Conservation (phyloP, 1,140 invertebrate genomes). For the Laodelphax striatellus region DNA sequence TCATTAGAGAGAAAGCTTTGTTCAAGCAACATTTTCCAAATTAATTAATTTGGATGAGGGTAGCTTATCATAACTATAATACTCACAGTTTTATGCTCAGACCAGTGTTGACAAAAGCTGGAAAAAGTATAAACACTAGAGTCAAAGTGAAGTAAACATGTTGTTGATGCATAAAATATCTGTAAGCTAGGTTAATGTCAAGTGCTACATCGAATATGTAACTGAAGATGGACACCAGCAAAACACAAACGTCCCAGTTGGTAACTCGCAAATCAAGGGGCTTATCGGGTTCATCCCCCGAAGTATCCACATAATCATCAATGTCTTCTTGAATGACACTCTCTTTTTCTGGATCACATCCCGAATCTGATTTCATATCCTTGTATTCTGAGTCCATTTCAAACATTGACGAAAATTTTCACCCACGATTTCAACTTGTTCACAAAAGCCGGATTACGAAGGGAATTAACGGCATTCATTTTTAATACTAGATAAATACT, state of each 20-base stretch:
- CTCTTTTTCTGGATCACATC: conserved; percentile 6
- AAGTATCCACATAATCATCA: conserved; percentile 4
- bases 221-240: conserved; percentile 41
- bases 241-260: conserved; percentile 33
- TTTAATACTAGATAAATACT: too few species aligned
- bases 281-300: conserved; percentile 7
- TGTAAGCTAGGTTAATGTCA: conserved; percentile 50
- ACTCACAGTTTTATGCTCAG: conserved; percentile 51
- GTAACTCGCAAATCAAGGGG: conserved; percentile 25
- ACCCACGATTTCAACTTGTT: too few species aligned
- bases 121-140: conserved; percentile 46
- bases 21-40: too few species aligned
- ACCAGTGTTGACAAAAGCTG: conserved; percentile 47
- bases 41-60: too few species aligned
- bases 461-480: too few species aligned
- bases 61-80: neutral
- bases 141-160: conserved; percentile 45
- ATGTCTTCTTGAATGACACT: conserved; percentile 6
- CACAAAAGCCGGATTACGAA: too few species aligned
- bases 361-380: conserved; percentile 7
- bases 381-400: conserved; percentile 12
- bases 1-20: too few species aligned
- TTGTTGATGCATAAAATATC: conserved; percentile 35
- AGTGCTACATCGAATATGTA: conserved; percentile 49
- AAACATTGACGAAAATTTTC: neutral